phyloP scores from a whole-genome alignment of 2,113 vertebrate genomes.

The Bos taurus region ARS-UCD2.0 NC_037339.1:40391001-40391500 shows the following conservation, averaged over 20 bases:
- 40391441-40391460: conserved; percentile 33
- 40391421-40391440: not conserved
- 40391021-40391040: conserved; percentile 73
- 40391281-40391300: conserved; percentile 1
- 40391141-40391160: conserved; percentile 13
- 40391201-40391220: conserved; percentile 54
- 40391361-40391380: conserved; percentile 2
- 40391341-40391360: conserved; percentile 41
- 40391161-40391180: conserved; percentile 19
- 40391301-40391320: not conserved
- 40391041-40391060: conserved; percentile 54
- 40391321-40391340: not conserved
- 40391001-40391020: conserved; percentile 60
- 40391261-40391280: conserved; percentile 40
- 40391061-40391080: conserved; percentile 46
- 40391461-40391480: conserved; percentile 38
- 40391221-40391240: conserved; percentile 49
- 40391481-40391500: conserved; percentile 46
- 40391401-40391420: conserved; percentile 44
- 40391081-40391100: conserved; percentile 67
- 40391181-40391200: conserved; percentile 46
- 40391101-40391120: conserved; percentile 52
- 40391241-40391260: conserved; percentile 50
- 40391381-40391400: conserved; percentile 44
- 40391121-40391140: not conserved